These are phyloP conservation scores for Pampusana beccarii DNA, from an alignment of 2,113 vertebrate genomes.

Conservation along the genomic window DNA sequence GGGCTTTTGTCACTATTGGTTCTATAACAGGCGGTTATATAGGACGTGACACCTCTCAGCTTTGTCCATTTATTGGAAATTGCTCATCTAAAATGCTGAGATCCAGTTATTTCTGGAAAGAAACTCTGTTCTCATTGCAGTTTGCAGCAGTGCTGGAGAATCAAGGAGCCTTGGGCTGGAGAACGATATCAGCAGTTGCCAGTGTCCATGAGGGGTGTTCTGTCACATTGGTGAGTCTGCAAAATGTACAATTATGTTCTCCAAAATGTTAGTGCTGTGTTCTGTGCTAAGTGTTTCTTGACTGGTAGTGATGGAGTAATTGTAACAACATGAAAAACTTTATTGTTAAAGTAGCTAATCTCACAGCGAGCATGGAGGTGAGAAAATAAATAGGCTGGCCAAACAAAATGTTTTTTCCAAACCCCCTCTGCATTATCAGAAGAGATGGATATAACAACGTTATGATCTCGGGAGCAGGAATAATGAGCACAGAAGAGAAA, in stretches of 20 bases:
- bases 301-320: neutral
- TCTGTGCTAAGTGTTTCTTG: neutral
- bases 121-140: neutral
- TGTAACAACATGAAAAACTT: neutral
- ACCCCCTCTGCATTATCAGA: neutral
- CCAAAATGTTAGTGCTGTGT: neutral
- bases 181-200: neutral
- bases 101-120: neutral
- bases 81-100: neutral
- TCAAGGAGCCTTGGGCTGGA: neutral
- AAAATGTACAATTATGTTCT: neutral
- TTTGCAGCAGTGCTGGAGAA: neutral
- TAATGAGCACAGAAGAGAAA: neutral
- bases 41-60: neutral
- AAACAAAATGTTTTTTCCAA: neutral
- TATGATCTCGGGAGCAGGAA: neutral
- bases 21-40: neutral
- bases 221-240: neutral
- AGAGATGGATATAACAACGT: too few species aligned
- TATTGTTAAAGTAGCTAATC: too few species aligned
- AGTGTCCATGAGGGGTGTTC: too few species aligned
- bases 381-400: neutral
- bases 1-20: neutral
- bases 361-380: neutral
- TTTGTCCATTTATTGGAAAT: neutral